Evolutionary conservation across 2,113 vertebrate species (phyloP).

Genomic region (Pterophyllum scalare): DNA sequence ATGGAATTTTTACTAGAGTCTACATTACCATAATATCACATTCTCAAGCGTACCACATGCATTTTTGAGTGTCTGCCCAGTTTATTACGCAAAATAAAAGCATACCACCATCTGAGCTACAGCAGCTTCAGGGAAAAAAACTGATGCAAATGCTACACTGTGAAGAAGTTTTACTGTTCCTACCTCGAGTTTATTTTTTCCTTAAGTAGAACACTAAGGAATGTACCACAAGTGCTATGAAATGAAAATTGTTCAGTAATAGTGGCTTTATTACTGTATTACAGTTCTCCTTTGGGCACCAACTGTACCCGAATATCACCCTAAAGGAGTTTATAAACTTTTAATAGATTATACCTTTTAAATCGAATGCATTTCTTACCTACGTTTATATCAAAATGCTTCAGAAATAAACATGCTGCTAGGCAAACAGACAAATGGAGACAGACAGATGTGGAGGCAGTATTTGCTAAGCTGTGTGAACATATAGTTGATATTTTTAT

Average conservation of each 20-base stretch:
- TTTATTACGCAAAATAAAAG: conserved; percentile 51
- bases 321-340: background rate
- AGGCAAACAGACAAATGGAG: conserved; percentile 1
- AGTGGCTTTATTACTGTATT: background rate
- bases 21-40: conserved; percentile 36
- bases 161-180: background rate
- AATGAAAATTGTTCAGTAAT: background rate
- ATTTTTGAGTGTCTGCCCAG: conserved; percentile 33
- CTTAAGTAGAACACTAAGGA: background rate
- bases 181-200: background rate
- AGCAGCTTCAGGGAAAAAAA: conserved; percentile 8
- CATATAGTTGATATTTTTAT: conserved; percentile 39
- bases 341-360: background rate
- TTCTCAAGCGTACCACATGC: conserved; percentile 25
- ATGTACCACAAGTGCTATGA: background rate
- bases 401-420: background rate
- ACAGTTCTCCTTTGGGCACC: background rate
- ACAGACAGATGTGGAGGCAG: background rate
- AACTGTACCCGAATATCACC: background rate
- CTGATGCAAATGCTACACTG: background rate
- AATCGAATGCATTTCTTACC: background rate
- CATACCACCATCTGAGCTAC: conserved; percentile 31
- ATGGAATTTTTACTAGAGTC: conserved; percentile 31
- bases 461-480: conserved; percentile 3
- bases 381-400: background rate